These are phyloP conservation scores for Polia nebulosa DNA, from an alignment of 2,888 invertebrate genomes.

Conservation along the genomic window DNA sequence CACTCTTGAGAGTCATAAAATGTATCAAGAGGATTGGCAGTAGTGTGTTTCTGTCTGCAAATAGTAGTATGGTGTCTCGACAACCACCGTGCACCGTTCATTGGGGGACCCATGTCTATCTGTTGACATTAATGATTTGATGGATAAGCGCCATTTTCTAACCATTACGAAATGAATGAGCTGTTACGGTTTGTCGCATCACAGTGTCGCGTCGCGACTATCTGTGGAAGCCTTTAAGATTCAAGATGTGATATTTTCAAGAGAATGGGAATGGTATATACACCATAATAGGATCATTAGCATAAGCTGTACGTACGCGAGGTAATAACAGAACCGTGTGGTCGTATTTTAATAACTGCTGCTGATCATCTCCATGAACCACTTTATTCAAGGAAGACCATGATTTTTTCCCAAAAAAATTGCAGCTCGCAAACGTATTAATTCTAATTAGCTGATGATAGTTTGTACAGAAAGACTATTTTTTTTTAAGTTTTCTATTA, in stretches of 20 bases:
- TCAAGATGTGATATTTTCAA: not conserved
- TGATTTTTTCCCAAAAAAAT: too few relatives aligned
- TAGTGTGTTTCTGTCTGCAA: conserved; percentile 5
- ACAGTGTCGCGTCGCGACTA: not conserved
- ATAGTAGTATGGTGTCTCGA: conserved; percentile 5
- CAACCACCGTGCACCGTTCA: not conserved
- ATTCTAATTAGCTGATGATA: too few relatives aligned
- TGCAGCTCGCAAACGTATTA: too few relatives aligned
- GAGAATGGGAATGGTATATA: too few relatives aligned
- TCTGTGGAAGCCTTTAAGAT: not conserved
- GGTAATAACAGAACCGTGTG: too few relatives aligned
- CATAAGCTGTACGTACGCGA: too few relatives aligned
- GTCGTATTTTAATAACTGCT: too few relatives aligned
- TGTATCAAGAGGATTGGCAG: conserved; percentile 2
- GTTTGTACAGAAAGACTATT: too few relatives aligned
- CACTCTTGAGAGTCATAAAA: conserved; percentile 36
- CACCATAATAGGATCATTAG: too few relatives aligned
- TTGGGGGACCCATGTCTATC: conserved; percentile 31
- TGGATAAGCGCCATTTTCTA: not conserved
- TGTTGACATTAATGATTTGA: conserved; percentile 1
- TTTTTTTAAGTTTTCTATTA: too few relatives aligned
- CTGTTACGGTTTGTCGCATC: not conserved
- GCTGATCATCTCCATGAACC: too few relatives aligned
- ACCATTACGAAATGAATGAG: conserved; percentile 9
- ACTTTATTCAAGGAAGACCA: too few relatives aligned